Conservation (phyloP, 35 echinoderm and acorn worm species). For the Lytechinus pictus region DNA sequence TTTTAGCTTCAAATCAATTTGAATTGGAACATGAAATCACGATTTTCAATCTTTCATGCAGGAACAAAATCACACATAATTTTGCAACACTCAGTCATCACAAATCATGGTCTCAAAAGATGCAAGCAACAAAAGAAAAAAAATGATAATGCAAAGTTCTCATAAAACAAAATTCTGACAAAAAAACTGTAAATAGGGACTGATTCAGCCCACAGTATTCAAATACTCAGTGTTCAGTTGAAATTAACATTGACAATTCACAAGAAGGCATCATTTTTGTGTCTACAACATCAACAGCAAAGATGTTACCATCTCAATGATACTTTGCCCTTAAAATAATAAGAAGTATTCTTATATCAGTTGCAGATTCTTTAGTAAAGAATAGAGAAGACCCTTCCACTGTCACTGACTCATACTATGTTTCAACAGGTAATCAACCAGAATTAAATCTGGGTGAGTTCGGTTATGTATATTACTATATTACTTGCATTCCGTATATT, state of each 20-base stretch:
- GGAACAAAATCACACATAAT: too few relatives aligned
- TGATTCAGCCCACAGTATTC: too few relatives aligned
- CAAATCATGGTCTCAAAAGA: too few relatives aligned
- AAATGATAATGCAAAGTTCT: too few relatives aligned
- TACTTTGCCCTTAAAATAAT: background rate
- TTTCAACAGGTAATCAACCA: background rate
- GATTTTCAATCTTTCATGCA: too few relatives aligned
- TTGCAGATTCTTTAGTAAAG: background rate
- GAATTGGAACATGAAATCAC: too few relatives aligned
- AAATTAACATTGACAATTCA: background rate
- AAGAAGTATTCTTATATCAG: background rate
- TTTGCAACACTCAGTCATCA: too few relatives aligned
- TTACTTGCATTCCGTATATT: too few relatives aligned
- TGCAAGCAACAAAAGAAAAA: too few relatives aligned
- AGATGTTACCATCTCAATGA: background rate
- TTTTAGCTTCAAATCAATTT: too few relatives aligned
- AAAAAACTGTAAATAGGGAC: too few relatives aligned
- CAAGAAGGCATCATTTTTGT: background rate
- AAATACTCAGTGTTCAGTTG: background rate
- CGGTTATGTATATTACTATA: background rate
- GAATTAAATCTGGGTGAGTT: background rate
- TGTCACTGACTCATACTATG: slow-evolving; percentile 1
- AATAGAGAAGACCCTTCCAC: background rate
- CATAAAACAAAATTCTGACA: too few relatives aligned
- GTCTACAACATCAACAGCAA: background rate